Conservation (phyloP, 2,888 invertebrate species). For the Dolichomitus sp. region DNA sequence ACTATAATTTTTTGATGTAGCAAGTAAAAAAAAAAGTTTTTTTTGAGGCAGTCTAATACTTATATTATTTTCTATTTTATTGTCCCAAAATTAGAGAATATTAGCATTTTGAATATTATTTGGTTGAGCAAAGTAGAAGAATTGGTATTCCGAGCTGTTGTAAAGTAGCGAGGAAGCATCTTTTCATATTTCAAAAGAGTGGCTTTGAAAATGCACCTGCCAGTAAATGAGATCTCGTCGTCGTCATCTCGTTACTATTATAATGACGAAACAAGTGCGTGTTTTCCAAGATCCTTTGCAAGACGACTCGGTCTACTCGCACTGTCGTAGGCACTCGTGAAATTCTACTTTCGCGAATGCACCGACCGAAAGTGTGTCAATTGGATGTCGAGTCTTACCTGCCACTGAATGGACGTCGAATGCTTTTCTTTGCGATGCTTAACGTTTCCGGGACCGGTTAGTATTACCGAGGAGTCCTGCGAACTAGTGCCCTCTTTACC, state of each 20-base stretch:
- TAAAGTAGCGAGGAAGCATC: slow-evolving; percentile 15
- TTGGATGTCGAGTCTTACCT: slow-evolving; percentile 78
- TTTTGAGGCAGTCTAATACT: too few relatives aligned
- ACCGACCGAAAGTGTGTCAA: slow-evolving; percentile 21
- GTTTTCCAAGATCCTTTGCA: slow-evolving; percentile 40
- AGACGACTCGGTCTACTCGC: slow-evolving; percentile 38
- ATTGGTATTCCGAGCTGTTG: slow-evolving; percentile 5
- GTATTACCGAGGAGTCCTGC: slow-evolving; percentile 85
- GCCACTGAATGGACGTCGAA: slow-evolving; percentile 87
- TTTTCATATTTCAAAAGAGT: slow-evolving; percentile 43
- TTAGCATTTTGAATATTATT: too few relatives aligned
- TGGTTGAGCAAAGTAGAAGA: not conserved
- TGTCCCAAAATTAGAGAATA: too few relatives aligned
- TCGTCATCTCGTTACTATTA: slow-evolving; percentile 55
- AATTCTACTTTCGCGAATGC: slow-evolving; percentile 22
- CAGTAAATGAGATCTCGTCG: slow-evolving; percentile 33
- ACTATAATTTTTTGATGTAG: too few relatives aligned
- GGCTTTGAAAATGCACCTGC: slow-evolving; percentile 49
- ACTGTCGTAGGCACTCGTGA: not conserved
- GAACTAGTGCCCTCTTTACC: slow-evolving; percentile 79
- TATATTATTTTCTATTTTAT: too few relatives aligned
- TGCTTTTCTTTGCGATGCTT: slow-evolving; percentile 86
- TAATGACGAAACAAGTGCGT: slow-evolving; percentile 55
- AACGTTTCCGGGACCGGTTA: slow-evolving; percentile 87
- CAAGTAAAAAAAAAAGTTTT: too few relatives aligned